phyloP scores from a whole-genome alignment of 37 sponge, comb jelly and placozoan species.

The Spongilla lacustris region DNA sequence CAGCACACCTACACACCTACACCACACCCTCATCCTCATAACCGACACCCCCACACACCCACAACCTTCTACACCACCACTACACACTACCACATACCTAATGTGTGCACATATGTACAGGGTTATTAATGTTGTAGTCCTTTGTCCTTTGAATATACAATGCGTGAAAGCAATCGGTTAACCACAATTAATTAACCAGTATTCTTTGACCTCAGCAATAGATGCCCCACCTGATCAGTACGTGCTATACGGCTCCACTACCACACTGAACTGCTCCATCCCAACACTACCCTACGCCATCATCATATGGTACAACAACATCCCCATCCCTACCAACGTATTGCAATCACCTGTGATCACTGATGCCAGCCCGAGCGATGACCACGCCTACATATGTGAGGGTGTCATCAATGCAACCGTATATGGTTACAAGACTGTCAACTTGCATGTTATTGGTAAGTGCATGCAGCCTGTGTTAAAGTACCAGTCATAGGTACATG shows the following conservation, averaged over 20 bases:
- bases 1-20: too few relatives aligned
- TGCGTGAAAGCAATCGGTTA: too few relatives aligned
- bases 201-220: not conserved
- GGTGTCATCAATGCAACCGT: not conserved
- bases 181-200: too few relatives aligned
- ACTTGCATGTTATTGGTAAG: not conserved
- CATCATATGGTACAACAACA: not conserved
- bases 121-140: too few relatives aligned
- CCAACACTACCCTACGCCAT: not conserved
- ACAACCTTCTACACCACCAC: too few relatives aligned
- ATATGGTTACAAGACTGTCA: not conserved
- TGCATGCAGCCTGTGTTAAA: too few relatives aligned
- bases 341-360: not conserved
- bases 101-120: too few relatives aligned
- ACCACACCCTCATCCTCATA: too few relatives aligned
- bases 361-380: not conserved
- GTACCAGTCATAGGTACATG: too few relatives aligned
- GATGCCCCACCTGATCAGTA: not conserved
- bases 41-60: too few relatives aligned
- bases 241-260: not conserved
- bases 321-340: not conserved
- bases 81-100: too few relatives aligned
- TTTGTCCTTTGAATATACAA: too few relatives aligned
- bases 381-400: not conserved
- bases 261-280: not conserved